Percentiles rank a stretch among this genome's conserved stretches.
Evolutionary conservation across 2,797 vertebrate genomes (phyloP).

Genomic region (Sebastes miniatus): DNA sequence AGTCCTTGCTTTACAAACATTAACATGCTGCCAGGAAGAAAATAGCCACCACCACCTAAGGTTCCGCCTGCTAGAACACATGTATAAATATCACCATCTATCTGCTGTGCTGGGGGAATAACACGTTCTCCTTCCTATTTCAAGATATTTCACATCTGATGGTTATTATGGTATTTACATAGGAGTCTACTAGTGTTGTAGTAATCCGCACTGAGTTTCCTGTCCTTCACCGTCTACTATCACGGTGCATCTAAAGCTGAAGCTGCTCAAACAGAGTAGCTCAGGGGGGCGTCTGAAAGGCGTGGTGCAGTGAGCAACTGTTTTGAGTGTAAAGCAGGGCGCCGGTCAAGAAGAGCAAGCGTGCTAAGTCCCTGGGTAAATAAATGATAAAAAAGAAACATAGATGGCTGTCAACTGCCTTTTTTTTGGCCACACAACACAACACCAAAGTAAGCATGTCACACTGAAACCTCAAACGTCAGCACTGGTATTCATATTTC

Average conservation of each 20-base stretch:
- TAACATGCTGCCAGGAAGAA: neutral
- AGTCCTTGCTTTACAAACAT: neutral
- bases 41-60: neutral
- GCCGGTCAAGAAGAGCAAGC: neutral
- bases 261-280: neutral
- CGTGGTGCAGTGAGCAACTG: neutral
- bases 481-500: neutral
- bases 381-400: neutral
- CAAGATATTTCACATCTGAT: neutral
- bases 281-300: neutral
- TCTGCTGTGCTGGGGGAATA: neutral
- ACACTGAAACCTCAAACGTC: neutral
- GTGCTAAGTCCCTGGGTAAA: neutral
- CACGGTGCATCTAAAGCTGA: neutral
- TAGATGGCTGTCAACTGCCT: neutral
- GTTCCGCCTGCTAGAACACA: neutral
- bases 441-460: neutral
- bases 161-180: neutral
- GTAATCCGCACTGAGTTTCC: neutral
- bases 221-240: neutral
- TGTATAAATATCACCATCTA: neutral
- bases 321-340: neutral
- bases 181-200: neutral
- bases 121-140: neutral
- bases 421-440: neutral